phyloP scores from a whole-genome alignment of 2,888 invertebrate genomes.

The Meteorus colon region DNA sequence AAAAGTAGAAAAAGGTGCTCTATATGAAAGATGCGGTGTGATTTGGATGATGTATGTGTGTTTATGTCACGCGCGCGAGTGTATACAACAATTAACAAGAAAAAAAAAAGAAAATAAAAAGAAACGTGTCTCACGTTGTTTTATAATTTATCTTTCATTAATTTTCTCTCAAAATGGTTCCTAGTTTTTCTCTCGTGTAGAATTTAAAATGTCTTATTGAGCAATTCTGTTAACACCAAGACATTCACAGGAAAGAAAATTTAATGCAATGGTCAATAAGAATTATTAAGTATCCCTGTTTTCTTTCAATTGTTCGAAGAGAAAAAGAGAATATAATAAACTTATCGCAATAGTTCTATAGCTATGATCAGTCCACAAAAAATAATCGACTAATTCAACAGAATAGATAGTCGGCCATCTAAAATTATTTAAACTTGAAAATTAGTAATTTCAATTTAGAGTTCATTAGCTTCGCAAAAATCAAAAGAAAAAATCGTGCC shows the following conservation, averaged over 20 bases:
- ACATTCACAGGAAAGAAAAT: not conserved
- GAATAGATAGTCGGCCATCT: slow-evolving; percentile 3
- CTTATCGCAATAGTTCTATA: not conserved
- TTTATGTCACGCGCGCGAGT: not conserved
- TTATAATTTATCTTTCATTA: not conserved
- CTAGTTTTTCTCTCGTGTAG: not conserved
- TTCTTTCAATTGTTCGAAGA: not conserved
- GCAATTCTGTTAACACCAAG: not conserved
- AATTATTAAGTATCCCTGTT: not conserved
- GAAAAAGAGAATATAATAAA: not conserved
- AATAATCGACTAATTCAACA: slow-evolving; percentile 8
- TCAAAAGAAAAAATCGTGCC: not conserved
- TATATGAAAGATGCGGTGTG: not conserved
- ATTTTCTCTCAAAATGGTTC: not conserved
- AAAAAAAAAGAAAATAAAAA: slow-evolving; percentile 10
- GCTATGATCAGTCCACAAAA: not conserved
- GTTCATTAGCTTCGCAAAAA: not conserved
- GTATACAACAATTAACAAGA: slow-evolving; percentile 7
- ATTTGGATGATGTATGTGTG: not conserved
- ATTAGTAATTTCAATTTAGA: slow-evolving; percentile 13
- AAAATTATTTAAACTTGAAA: not conserved
- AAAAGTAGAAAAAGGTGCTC: slow-evolving; percentile 18
- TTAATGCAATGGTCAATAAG: not conserved
- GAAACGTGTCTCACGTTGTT: not conserved
- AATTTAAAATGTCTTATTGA: not conserved